Percentiles rank a stretch among this genome's conserved stretches.
These are phyloP conservation scores for Cordilura impudica DNA, from an alignment of 2,888 invertebrate genomes.

Conservation along the genomic window DNA sequence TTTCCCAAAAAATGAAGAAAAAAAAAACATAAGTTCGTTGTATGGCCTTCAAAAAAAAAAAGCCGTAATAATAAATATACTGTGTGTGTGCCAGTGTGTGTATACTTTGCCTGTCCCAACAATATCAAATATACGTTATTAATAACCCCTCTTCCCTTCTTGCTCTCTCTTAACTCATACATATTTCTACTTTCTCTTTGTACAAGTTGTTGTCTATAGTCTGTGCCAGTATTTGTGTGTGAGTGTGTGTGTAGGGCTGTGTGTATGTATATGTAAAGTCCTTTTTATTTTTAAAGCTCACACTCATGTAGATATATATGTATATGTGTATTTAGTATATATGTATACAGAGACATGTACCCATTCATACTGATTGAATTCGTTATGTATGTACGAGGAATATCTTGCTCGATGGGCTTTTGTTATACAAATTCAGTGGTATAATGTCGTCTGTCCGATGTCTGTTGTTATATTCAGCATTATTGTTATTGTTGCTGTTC, in stretches of 20 bases:
- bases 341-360: neutral
- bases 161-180: neutral
- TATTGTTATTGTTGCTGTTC: constrained; percentile 2
- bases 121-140: neutral
- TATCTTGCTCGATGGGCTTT: constrained; percentile 3
- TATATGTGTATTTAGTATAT: neutral
- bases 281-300: neutral
- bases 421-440: constrained; percentile 33
- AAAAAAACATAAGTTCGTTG: constrained; percentile 45
- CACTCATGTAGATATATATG: neutral
- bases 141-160: neutral
- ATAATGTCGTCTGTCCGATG: constrained; percentile 53
- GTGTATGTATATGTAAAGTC: neutral
- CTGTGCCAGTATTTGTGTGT: neutral
- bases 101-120: constrained; percentile 8
- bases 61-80: constrained; percentile 23
- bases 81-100: neutral
- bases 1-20: neutral
- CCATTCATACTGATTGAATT: neutral
- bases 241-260: neutral
- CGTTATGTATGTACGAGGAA: too few relatives aligned
- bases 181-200: constrained; percentile 1
- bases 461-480: constrained; percentile 56
- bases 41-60: constrained; percentile 56
- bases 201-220: neutral